These are phyloP conservation scores for Ranitomeya imitator DNA, from an alignment of 2,113 vertebrate species.

Conservation along the genomic window DNA sequence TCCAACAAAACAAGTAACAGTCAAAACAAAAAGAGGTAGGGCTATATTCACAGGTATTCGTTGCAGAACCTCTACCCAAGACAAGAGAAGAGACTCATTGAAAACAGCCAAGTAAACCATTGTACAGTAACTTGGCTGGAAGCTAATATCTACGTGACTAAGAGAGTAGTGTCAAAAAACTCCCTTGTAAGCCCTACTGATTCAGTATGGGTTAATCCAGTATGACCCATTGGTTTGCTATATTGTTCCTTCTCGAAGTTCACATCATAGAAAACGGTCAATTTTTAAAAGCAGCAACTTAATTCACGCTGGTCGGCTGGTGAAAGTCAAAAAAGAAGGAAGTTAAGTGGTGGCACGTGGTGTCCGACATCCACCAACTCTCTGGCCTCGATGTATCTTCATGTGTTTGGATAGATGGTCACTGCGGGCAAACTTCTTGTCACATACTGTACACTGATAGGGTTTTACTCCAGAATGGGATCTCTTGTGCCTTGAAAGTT, in stretches of 20 bases:
- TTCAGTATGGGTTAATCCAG: background rate
- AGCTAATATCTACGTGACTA: background rate
- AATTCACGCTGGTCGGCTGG: background rate
- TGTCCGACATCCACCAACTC: constrained; percentile 70
- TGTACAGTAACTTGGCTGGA: background rate
- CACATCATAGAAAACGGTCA: background rate
- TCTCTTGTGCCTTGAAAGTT: constrained; percentile 84
- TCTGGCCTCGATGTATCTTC: constrained; percentile 81
- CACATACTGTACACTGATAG: constrained; percentile 79
- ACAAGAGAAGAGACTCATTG: background rate
- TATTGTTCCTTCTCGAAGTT: background rate
- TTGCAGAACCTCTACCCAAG: background rate
- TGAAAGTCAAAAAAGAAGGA: background rate
- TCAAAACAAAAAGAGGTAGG: constrained; percentile 44
- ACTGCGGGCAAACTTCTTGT: constrained; percentile 86
- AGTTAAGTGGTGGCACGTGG: constrained; percentile 70
- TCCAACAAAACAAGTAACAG: constrained; percentile 17
- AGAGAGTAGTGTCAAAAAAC: background rate
- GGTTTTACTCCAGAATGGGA: constrained; percentile 88
- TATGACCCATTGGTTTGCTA: background rate
- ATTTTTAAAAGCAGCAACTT: constrained; percentile 20
- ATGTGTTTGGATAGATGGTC: constrained; percentile 86
- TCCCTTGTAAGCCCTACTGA: background rate
- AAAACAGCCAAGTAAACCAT: constrained; percentile 19
- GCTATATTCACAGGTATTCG: constrained; percentile 22